phyloP scores from a whole-genome alignment of 2,888 invertebrate genomes.

The Rambutsinella grinnellia region DNA sequence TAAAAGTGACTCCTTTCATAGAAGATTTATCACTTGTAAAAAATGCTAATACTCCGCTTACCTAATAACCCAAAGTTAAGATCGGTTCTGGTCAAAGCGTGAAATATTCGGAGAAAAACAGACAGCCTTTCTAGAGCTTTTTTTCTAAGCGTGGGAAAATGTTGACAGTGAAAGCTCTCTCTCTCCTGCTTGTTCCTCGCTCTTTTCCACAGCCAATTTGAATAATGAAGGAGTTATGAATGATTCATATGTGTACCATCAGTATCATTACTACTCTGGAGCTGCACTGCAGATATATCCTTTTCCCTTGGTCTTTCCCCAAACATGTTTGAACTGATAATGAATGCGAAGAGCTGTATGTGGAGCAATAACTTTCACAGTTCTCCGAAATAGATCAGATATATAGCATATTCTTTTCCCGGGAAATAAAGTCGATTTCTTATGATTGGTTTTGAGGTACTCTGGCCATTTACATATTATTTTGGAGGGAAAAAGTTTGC shows the following conservation, averaged over 20 bases:
- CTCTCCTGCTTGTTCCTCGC: slow-evolving; percentile 12
- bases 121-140: too few species aligned
- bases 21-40: too few species aligned
- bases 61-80: too few species aligned
- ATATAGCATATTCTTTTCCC: background rate
- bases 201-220: slow-evolving; percentile 40
- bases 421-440: slow-evolving; percentile 9
- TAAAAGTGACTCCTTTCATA: too few species aligned
- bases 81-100: too few species aligned
- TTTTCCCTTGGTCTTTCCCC: background rate
- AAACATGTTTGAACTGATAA: background rate
- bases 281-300: background rate
- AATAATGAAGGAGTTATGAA: slow-evolving; percentile 55
- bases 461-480: too few species aligned
- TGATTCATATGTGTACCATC: slow-evolving; percentile 47
- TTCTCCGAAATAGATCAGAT: background rate
- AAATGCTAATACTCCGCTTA: too few species aligned
- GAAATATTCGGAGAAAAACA: too few species aligned
- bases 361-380: slow-evolving; percentile 1
- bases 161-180: slow-evolving; percentile 27
- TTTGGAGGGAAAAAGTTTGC: too few species aligned
- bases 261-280: slow-evolving; percentile 13
- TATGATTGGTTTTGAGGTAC: slow-evolving; percentile 17
- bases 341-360: background rate
- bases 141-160: slow-evolving; percentile 33